A percentile compares a stretch with the other conserved stretches of the same genome.
These are phyloP conservation scores for Sphenopsis melanotis DNA, from an alignment of 2,797 vertebrate genomes.

Conservation along the genomic window DNA sequence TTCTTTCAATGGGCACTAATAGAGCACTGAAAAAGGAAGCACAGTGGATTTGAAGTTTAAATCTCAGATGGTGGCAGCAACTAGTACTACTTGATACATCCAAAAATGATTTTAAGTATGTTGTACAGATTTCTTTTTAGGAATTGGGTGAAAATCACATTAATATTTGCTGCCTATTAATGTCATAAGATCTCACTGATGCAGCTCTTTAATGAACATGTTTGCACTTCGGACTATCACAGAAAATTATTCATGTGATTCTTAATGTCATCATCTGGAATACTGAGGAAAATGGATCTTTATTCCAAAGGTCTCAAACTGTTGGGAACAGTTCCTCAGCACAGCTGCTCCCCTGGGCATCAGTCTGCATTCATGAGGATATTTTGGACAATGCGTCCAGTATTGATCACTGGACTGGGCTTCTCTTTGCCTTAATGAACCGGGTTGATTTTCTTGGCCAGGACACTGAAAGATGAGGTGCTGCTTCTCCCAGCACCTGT, in stretches of 20 bases:
- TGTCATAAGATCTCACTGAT: neutral
- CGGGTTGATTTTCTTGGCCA: neutral
- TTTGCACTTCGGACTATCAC: neutral
- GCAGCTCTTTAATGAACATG: neutral
- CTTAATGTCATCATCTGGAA: neutral
- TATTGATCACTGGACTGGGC: neutral
- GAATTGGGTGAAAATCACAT: neutral
- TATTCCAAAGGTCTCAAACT: neutral
- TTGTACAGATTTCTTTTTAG: neutral
- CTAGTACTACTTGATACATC: neutral
- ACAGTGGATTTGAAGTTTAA: neutral
- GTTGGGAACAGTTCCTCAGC: neutral
- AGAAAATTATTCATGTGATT: neutral
- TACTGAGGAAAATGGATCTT: neutral
- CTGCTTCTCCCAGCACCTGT: neutral
- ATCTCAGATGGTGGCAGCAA: neutral
- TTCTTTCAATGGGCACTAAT: neutral
- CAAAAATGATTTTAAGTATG: neutral
- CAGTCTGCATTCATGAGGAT: neutral
- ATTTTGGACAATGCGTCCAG: neutral
- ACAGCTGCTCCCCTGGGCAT: neutral
- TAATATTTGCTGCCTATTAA: neutral
- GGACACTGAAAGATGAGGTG: neutral
- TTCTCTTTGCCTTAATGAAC: neutral
- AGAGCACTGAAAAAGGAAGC: constrained; percentile 1